Percentiles rank a stretch among this genome's conserved stretches.
Evolutionary conservation across 1,140 invertebrate species (phyloP).

Genomic region (Pseudomyrmex dendroicus): DNA sequence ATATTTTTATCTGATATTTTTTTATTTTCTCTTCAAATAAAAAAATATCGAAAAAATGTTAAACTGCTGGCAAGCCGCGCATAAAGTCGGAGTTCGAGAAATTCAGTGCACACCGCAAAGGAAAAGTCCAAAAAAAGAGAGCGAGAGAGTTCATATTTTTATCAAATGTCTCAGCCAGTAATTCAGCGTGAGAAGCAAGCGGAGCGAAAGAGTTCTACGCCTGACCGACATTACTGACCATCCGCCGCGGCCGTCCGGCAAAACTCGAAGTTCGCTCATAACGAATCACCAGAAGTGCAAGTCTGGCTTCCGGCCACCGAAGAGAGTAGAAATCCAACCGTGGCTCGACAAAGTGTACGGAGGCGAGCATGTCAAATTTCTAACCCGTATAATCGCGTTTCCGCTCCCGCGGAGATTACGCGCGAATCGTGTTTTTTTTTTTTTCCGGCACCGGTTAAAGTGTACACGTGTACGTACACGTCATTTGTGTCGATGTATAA

Average conservation of each 20-base stretch:
- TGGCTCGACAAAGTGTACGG: background rate
- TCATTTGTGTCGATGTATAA: background rate
- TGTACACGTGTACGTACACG: background rate
- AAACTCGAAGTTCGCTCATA: slow-evolving; percentile 52
- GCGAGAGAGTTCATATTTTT: slow-evolving; percentile 34
- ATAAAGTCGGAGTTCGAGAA: background rate
- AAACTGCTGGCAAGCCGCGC: background rate
- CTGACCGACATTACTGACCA: slow-evolving; percentile 47
- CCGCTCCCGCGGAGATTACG: background rate
- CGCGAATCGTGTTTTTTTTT: background rate
- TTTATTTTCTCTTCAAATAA: background rate
- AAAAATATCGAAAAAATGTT: slow-evolving; percentile 20
- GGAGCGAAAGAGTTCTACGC: slow-evolving; percentile 44
- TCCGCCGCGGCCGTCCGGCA: slow-evolving; percentile 22
- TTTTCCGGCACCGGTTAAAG: no score
- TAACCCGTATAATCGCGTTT: slow-evolving; percentile 35
- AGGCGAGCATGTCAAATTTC: slow-evolving; percentile 26
- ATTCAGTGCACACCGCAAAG: background rate
- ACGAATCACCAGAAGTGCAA: slow-evolving; percentile 58
- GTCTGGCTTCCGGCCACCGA: slow-evolving; percentile 47
- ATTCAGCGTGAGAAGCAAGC: slow-evolving; percentile 47
- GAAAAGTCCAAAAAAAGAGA: background rate
- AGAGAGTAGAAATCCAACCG: slow-evolving; percentile 38
- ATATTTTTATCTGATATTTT: background rate
- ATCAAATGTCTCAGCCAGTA: slow-evolving; percentile 50